A percentile compares a stretch with the other conserved stretches of the same genome.
phyloP scores from a whole-genome alignment of 2,113 vertebrate species.

The Sylvietta virens region DNA sequence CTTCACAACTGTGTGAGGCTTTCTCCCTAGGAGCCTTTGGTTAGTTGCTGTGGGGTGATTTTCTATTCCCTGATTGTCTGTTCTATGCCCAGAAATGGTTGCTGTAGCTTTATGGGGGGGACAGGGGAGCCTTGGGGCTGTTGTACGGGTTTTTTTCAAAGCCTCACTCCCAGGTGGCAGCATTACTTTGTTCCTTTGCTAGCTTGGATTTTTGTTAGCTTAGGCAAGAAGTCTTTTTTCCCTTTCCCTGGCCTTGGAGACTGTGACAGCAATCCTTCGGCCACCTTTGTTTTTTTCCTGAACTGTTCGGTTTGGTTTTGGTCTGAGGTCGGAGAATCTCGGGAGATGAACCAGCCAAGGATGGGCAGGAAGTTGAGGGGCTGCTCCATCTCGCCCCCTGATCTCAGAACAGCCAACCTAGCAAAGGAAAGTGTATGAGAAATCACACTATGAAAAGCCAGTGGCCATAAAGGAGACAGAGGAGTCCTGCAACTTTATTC shows the following conservation, averaged over 20 bases:
- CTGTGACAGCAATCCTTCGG: rapidly evolving
- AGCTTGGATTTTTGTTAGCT: not conserved
- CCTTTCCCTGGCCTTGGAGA: not conserved
- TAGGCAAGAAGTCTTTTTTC: not conserved
- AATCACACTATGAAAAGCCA: not conserved
- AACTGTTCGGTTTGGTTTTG: not conserved
- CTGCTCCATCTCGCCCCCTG: too few species aligned
- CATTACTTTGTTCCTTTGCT: not conserved
- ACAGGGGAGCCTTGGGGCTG: not conserved
- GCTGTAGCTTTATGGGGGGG: not conserved
- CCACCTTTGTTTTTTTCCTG: not conserved
- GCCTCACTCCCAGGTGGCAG: too few species aligned
- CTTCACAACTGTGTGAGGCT: not conserved
- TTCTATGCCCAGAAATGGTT: not conserved
- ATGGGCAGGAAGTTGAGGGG: not conserved
- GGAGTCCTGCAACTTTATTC: not conserved
- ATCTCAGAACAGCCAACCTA: not conserved
- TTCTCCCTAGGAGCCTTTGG: not conserved
- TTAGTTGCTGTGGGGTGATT: not conserved
- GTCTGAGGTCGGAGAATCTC: rapidly evolving
- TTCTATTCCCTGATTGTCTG: not conserved
- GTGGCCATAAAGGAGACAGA: not conserved
- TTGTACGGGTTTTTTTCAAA: not conserved
- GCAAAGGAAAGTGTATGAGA: rapidly evolving
- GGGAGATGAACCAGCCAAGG: too few species aligned